Conservation (phyloP, 2,888 invertebrate species). For the Pheosia tremula region DNA sequence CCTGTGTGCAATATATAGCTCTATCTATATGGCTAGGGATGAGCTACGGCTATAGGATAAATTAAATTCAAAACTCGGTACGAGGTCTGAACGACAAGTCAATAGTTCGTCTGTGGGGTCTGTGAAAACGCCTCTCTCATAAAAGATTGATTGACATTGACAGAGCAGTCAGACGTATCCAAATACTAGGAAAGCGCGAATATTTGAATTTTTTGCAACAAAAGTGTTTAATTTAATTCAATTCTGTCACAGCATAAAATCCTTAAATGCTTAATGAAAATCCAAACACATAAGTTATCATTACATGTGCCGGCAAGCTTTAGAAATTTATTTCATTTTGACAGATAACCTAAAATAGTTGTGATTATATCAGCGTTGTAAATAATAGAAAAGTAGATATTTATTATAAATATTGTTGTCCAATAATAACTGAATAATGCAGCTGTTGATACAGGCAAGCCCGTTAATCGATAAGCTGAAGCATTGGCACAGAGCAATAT, state of each 20-base stretch:
- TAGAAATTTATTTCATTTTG: slow-evolving; percentile 28
- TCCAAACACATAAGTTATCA: not conserved
- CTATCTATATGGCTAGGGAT: too few relatives aligned
- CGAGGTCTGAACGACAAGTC: too few relatives aligned
- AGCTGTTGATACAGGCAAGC: slow-evolving; percentile 82
- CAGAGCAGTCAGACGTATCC: too few relatives aligned
- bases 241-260: not conserved
- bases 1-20: too few relatives aligned
- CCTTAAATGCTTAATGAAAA: not conserved
- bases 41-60: too few relatives aligned
- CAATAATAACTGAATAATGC: slow-evolving; percentile 56
- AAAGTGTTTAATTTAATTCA: not conserved
- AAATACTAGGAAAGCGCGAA: slow-evolving; percentile 25
- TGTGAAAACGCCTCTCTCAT: too few relatives aligned
- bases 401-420: slow-evolving; percentile 11
- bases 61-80: too few relatives aligned
- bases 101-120: too few relatives aligned
- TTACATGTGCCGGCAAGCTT: not conserved
- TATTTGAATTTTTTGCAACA: slow-evolving; percentile 26
- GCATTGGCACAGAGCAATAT: slow-evolving; percentile 76
- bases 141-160: too few relatives aligned
- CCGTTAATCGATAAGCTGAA: slow-evolving; percentile 83
- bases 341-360: slow-evolving; percentile 47
- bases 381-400: slow-evolving; percentile 35
- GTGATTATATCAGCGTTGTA: slow-evolving; percentile 46